Base-by-base conservation (phyloP, 2,113 vertebrate species). In the Neolamprologus kungweensis region DNA sequence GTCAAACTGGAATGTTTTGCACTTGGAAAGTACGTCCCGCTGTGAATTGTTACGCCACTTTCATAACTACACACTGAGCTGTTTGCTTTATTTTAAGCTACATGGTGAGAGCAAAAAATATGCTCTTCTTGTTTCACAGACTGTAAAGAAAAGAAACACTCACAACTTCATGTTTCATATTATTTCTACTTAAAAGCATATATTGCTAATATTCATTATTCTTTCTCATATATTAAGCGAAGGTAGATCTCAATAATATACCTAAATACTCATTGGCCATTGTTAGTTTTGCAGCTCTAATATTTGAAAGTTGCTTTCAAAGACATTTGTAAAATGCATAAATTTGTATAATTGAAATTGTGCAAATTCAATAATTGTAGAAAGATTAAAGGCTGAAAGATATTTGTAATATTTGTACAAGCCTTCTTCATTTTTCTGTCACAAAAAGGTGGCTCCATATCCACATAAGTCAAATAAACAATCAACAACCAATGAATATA, bases 1-100 rank as follows among this genome's bases (percentile, higher is more conserved):
- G 98, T 98, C 89, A 98, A 96, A 87, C 95, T 99, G 95, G 98
- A 99, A 90, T 99, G 98, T 94, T 99, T 99, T 93, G 98, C 98
- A 83, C 95, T 99, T 79, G 98, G 98, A 96, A 99, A 99, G 98
- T 99, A 97, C 91, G 98, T 98, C 85, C 78, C 45, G 10, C 40
- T 85, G 68, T 80, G 73, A 82, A 6, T 80, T 55, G 47, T 89
- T 84, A 53, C 11, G 35, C 31, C 57, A 35, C 57, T 23, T 9
- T 68, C 7, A 80, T 58, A 37, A 50, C 58, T 40, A 45, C 84
- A 83, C 35, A n/a, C 53, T 63, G 26, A 35, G 17, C 88, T 89
- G 47, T 84, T 84, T 89, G 78, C 53, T 85, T 21, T 54, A 51
- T 5, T 82, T 16, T 5, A 31, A 80, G 60, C 85, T 89, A 50